These are phyloP conservation scores for Momotus momota DNA, from an alignment of 2,797 vertebrate genomes.

Conservation along the genomic window DNA sequence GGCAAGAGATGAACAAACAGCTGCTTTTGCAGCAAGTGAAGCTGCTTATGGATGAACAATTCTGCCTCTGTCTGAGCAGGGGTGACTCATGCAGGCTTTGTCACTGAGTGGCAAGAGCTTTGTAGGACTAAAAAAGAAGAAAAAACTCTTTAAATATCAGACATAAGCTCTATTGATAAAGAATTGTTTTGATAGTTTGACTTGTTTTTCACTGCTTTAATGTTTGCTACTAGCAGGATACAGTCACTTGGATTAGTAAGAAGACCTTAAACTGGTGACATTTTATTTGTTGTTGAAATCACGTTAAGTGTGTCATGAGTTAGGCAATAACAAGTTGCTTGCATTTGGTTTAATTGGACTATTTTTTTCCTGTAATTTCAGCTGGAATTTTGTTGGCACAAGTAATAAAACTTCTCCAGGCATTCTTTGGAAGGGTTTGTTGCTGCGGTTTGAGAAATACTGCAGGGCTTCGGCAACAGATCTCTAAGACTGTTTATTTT, in stretches of 20 bases:
- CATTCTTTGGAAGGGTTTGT: conserved; percentile 51
- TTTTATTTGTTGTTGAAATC: conserved; percentile 40
- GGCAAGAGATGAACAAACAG: conserved; percentile 70
- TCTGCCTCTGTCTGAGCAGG: conserved; percentile 62
- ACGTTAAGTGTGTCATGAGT: conserved; percentile 35
- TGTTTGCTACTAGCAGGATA: not conserved
- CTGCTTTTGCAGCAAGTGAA: conserved; percentile 72
- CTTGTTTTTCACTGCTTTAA: conserved; percentile 25
- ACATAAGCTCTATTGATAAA: conserved; percentile 54
- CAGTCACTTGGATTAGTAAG: not conserved
- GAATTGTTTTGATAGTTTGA: conserved; percentile 44
- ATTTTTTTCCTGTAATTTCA: conserved; percentile 70
- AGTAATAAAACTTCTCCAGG: conserved; percentile 55
- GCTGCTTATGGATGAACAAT: conserved; percentile 72
- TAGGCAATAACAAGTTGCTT: conserved; percentile 67
- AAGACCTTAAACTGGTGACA: conserved; percentile 45
- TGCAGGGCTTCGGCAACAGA: not conserved
- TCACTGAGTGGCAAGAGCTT: conserved; percentile 53
- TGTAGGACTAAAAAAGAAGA: conserved; percentile 41
- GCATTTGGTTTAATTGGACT: conserved; percentile 55
- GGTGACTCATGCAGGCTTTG: conserved; percentile 70
- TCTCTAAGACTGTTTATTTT: conserved; percentile 33
- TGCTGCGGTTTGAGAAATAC: conserved; percentile 35
- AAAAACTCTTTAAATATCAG: conserved; percentile 42
- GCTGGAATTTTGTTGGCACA: conserved; percentile 31